Conservation (phyloP, 1,140 invertebrate genomes). For the Cydia amplana region DNA sequence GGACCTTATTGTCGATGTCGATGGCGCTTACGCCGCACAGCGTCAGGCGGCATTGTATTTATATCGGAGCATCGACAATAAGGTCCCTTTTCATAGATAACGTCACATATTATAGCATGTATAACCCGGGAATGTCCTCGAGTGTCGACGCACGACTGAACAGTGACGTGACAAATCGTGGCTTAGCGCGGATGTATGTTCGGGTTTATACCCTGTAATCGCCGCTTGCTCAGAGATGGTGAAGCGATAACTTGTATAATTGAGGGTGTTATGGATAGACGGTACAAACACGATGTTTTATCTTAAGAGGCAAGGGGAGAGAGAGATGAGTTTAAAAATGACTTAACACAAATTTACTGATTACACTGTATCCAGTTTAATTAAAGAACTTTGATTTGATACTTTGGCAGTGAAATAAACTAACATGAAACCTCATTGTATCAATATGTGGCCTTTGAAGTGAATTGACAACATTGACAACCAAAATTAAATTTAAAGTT, state of each 20-base stretch:
- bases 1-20: no score
- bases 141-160: constrained; percentile 16
- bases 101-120: neutral
- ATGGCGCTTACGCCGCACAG: no score
- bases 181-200: neutral
- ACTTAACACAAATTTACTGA: no score
- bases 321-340: no score
- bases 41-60: no score
- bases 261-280: neutral
- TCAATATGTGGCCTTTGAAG: neutral
- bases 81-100: no score
- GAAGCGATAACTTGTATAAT: neutral
- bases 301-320: no score
- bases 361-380: no score
- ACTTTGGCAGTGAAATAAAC: neutral
- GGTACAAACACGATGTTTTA: no score
- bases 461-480: neutral
- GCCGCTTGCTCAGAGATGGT: neutral
- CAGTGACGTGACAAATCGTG: constrained; percentile 13
- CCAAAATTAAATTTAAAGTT: neutral
- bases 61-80: no score
- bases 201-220: neutral
- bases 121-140: constrained; percentile 5
- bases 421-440: neutral
- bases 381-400: no score